Evolutionary conservation across 2,113 vertebrate genomes (phyloP), one percentile per base, ranked within the genome.

Genomic region (Herpetotheres cachinnans): DNA sequence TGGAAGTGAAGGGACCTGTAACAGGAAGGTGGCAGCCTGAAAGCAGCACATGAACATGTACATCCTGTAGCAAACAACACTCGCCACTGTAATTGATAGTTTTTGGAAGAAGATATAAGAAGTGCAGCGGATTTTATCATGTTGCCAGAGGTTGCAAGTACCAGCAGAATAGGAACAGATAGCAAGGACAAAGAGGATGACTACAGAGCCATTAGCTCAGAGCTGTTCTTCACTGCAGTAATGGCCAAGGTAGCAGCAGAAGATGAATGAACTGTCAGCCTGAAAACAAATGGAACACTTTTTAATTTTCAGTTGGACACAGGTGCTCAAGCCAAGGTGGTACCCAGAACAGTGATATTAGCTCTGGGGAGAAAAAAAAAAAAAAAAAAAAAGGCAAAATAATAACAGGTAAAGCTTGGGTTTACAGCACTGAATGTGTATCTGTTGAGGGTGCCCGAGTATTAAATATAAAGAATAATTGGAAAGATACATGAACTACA

Each of bases 111-210:
- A 94, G 44, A 76, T 76, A 9, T 54, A 70, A 80, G 80, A 95
- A 79, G 26, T 56, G 19, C 26, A 56, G 20, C 72, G 89, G 78
- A 91, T 93, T 96, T 91, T 89, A 89, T 96, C 65, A 79, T 72
- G 47, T 82, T 95, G 70, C 84, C 70, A 84, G 38, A 71, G 26
- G 14, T 87, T 89, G 42, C 50, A 82, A 66, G 40, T 56, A 82
- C 47, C 61, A 89, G 77, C 21, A 76, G 91, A 90, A 93, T 96
- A 79, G 30, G 73, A 91, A 96, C n/a, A 82, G 70, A 85, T 72
- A 89, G 40, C 77, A 97, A 97, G 96, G 95, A 95, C 93, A 96
- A 96, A 96, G 73, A 94, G 73, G 61, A 79, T 93, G 93, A 87
- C 89, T 96, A 82, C 26, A 95, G 47, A 93, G 56, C 78, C 74